These are phyloP conservation scores for Maniola hyperantus DNA, from an alignment of 2,888 invertebrate species.

Conservation along the genomic window DNA sequence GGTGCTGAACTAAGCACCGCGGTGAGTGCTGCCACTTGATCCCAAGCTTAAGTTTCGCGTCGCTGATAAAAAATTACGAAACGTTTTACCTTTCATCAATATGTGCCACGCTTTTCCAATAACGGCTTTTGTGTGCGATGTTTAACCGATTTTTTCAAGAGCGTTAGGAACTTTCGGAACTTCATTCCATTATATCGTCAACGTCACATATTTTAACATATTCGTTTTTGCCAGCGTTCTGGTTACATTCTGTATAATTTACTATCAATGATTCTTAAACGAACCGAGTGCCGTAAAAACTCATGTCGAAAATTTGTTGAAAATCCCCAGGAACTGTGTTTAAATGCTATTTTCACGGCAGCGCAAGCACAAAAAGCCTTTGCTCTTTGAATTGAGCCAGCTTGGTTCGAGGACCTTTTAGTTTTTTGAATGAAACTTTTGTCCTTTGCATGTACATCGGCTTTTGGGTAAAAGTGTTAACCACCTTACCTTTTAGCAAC, in stretches of 20 bases:
- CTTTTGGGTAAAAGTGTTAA: neutral
- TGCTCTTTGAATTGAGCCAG: neutral
- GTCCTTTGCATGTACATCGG: conserved; percentile 5
- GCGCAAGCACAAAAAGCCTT: neutral
- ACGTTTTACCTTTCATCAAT: conserved; percentile 30
- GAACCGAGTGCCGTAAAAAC: neutral
- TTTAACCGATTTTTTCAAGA: no score
- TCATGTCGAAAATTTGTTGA: neutral
- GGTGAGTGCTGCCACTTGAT: conserved; percentile 43
- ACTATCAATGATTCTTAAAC: no score
- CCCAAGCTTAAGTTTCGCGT: conserved; percentile 39
- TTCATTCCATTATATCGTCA: no score
- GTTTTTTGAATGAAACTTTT: conserved; percentile 2
- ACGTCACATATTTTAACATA: no score
- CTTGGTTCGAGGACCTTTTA: conserved; percentile 2
- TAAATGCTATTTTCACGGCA: conserved; percentile 6
- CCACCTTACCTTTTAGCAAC: neutral
- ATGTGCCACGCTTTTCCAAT: conserved; percentile 1
- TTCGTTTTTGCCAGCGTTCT: no score
- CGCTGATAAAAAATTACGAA: conserved; percentile 39
- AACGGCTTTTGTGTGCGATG: conserved; percentile 2
- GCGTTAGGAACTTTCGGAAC: no score
- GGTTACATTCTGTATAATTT: no score
- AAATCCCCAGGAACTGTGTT: neutral
- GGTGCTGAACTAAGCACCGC: conserved; percentile 65